Conservation (phyloP, 2,888 invertebrate species). For the Tenthredo notha region DNA sequence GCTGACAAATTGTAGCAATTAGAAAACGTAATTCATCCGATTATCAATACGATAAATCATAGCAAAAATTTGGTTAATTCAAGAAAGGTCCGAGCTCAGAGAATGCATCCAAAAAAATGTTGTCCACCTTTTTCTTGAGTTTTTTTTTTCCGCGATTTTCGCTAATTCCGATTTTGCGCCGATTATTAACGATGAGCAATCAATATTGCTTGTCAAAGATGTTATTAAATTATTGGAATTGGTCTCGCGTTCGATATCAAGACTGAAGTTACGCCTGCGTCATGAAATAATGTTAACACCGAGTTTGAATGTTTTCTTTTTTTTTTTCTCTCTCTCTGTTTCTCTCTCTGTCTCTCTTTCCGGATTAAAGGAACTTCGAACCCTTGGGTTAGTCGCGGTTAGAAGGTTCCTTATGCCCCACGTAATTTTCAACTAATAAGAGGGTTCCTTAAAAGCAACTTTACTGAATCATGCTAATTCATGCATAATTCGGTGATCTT, state of each 20-base stretch:
- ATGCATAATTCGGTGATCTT: background rate
- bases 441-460: conserved; percentile 1
- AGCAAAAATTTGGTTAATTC: background rate
- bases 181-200: background rate
- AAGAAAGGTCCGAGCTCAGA: background rate
- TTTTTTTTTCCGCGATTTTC: background rate
- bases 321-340: background rate
- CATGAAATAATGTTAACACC: background rate
- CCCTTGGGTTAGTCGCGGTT: background rate
- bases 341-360: background rate
- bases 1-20: background rate
- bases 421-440: conserved; percentile 40
- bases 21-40: background rate
- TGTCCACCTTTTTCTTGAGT: background rate
- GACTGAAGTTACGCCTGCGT: background rate
- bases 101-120: background rate
- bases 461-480: conserved; percentile 33
- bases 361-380: background rate
- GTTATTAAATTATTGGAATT: conserved; percentile 14
- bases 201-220: conserved; percentile 1
- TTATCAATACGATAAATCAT: background rate
- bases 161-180: background rate
- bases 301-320: too few relatives aligned
- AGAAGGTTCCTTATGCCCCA: background rate
- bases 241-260: background rate